Conservation (phyloP, 2,888 invertebrate species). For the Plebejus melissa region DNA sequence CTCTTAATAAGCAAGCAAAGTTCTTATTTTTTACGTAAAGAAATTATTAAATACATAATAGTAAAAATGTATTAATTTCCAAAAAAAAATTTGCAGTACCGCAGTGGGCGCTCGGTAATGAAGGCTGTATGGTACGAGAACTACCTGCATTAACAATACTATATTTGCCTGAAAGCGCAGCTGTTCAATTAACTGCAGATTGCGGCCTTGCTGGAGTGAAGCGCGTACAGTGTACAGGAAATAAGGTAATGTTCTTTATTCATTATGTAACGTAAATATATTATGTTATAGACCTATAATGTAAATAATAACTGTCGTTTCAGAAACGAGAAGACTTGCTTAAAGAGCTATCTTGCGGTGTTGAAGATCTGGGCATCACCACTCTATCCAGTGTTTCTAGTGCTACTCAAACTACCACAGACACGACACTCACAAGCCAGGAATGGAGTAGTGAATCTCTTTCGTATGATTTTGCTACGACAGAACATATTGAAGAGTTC, state of each 20-base stretch:
- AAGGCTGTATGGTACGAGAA: constrained; percentile 85
- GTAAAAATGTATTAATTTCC: background rate
- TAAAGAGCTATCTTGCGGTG: constrained; percentile 78
- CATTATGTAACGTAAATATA: background rate
- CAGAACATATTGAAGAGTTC: constrained; percentile 51
- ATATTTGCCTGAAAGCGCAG: constrained; percentile 87
- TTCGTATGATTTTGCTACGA: constrained; percentile 51
- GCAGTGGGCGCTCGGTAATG: constrained; percentile 83
- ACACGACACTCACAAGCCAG: constrained; percentile 49
- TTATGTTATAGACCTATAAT: background rate
- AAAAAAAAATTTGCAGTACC: constrained; percentile 77
- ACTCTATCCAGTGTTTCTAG: constrained; percentile 47
- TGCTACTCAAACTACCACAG: constrained; percentile 47
- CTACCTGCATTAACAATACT: constrained; percentile 86
- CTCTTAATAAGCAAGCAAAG: background rate
- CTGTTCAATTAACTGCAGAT: constrained; percentile 86
- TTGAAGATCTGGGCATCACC: constrained; percentile 65
- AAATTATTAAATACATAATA: background rate
- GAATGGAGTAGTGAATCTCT: constrained; percentile 51
- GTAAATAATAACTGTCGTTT: background rate
- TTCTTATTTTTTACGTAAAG: background rate
- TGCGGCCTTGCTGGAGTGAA: constrained; percentile 86
- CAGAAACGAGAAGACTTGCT: constrained; percentile 82
- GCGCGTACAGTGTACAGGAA: constrained; percentile 85
- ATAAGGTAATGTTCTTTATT: constrained; percentile 75